Evolutionary conservation across 2,797 vertebrate species (phyloP).

Genomic region (Selene dorsalis): DNA sequence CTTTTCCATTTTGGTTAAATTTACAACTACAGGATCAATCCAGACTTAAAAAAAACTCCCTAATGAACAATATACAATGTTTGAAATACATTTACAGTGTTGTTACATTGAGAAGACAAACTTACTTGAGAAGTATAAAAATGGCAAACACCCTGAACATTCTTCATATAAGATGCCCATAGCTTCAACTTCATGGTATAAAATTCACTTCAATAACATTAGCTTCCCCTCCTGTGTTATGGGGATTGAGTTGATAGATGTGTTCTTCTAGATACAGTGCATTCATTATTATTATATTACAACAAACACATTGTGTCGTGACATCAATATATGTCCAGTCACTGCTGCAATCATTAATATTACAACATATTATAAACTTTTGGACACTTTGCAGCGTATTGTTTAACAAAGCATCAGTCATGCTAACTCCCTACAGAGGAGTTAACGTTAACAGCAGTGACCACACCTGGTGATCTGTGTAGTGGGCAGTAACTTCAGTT

Average conservation of each 20-base stretch:
- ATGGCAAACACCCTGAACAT: background rate
- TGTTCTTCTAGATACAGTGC: background rate
- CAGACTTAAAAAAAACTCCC: background rate
- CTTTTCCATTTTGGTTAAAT: background rate
- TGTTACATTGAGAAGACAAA: constrained; percentile 7
- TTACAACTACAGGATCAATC: background rate
- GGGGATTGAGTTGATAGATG: background rate
- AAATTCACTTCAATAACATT: constrained; percentile 13
- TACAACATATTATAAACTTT: background rate
- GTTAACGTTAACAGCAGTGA: background rate
- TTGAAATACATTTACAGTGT: background rate
- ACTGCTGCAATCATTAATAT: background rate
- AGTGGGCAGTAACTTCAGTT: background rate
- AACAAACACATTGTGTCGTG: background rate
- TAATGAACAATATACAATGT: background rate
- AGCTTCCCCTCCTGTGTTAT: background rate
- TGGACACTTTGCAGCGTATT: background rate
- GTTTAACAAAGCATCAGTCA: constrained; percentile 30
- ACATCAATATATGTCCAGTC: background rate
- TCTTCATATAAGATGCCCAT: background rate
- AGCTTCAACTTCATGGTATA: constrained; percentile 11
- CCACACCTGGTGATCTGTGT: background rate
- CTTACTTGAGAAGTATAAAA: constrained; percentile 14
- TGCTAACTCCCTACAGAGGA: background rate
- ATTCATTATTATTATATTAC: background rate